A percentile compares a stretch with the other conserved stretches of the same genome.
These are phyloP conservation scores for Eristalinus sepulchralis DNA, from an alignment of 2,888 invertebrate species.

Conservation along the genomic window DNA sequence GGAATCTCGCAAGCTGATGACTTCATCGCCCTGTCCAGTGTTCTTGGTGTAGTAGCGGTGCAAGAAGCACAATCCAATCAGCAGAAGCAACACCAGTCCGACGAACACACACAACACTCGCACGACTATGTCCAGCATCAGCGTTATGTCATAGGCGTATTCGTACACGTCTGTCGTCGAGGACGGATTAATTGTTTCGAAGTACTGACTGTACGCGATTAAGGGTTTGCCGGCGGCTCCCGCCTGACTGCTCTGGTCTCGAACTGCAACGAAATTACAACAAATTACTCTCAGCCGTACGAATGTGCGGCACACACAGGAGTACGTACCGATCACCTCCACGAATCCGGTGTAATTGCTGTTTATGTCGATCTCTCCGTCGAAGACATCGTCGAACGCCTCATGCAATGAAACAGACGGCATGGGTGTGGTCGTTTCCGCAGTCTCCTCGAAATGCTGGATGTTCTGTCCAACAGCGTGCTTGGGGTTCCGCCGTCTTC, in stretches of 20 bases:
- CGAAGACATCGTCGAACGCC: conserved; percentile 82
- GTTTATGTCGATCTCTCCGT: conserved; percentile 88
- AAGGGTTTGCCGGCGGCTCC: conserved; percentile 81
- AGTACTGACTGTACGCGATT: conserved; percentile 88
- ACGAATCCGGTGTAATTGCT: conserved; percentile 93
- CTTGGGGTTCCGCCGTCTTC: conserved; percentile 75
- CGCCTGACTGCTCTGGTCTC: conserved; percentile 74
- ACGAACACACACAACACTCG: conserved; percentile 87
- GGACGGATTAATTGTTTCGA: conserved; percentile 88
- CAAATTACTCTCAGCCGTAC: neutral
- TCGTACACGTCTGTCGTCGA: conserved; percentile 81
- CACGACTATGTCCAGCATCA: conserved; percentile 84
- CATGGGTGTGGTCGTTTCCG: conserved; percentile 42
- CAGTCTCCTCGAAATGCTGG: conserved; percentile 60
- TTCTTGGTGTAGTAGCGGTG: conserved; percentile 86
- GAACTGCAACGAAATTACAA: conserved; percentile 73
- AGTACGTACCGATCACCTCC: conserved; percentile 88
- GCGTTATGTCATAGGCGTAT: conserved; percentile 79
- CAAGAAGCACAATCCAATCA: conserved; percentile 85
- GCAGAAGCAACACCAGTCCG: conserved; percentile 84
- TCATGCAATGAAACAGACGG: conserved; percentile 50
- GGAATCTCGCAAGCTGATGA: conserved; percentile 85
- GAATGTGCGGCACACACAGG: neutral
- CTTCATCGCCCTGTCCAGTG: conserved; percentile 85
- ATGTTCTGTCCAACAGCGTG: conserved; percentile 73